Base-by-base conservation (phyloP, 30 jellyfish, hydroid and myxozoan species). In the Mastigias papua region DNA sequence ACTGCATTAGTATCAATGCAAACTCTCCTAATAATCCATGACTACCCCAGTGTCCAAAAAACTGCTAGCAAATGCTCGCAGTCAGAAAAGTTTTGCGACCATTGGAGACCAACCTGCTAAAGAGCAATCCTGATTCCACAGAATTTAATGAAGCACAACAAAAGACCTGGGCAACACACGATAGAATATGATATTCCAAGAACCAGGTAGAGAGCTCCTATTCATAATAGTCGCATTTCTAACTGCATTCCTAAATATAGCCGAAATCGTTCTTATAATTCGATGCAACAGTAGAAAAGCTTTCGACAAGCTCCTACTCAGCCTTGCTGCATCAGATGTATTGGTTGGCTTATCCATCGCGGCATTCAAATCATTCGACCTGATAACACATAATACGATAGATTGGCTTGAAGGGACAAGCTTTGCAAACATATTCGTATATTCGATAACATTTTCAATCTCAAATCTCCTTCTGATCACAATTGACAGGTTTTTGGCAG, bases 401-500 rank as follows among this genome's bases (percentile, higher is more conserved):
- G 8, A 34, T 6, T 63, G 74, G 74, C 37, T n/a, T 19, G 3
- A 4, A 9, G 32, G n/a, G n/a, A 42, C 21, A 15, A 23, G 19
- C 37, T 63, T 63, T 23, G 74, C 46, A 5, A 23, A 63, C 26
- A 7, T 63, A 2, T 11, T 63, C 5, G 46, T 23, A 27, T 1
- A 16, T 1, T 77, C 88, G 0, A 62, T 77, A 20, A 77, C 8
- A 13, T 62, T 57, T 2, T 77, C 88, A 0, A 64, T 34, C 0
- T 0, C 46, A 10, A 54, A 54, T 13, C 88, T 77, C 1, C 23
- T 77, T 0, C 8, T 58, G 22, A 77, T 77, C 34, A 60, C 88
- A 21, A 0, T 77, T 27, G 88, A 77, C 34, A 62, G 88, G 34
- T 77, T 77, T 28, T 78, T 77, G 6, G 88, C 88, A 34, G 88